Evolutionary conservation across 2,797 vertebrate species (phyloP).

Genomic region (Ctenopoma kingsleyae): DNA sequence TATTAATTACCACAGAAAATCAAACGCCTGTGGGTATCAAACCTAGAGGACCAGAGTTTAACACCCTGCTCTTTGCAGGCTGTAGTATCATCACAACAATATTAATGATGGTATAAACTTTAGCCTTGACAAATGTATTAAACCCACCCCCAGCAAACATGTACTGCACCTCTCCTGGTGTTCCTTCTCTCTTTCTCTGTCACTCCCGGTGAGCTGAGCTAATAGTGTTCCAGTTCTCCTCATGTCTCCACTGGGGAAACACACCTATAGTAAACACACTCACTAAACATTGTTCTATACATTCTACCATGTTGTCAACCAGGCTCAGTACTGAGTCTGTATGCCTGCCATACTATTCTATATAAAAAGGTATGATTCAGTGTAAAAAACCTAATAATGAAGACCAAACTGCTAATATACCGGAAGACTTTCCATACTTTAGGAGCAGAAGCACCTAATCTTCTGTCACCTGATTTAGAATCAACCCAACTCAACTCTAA

Average conservation of each 20-base stretch:
- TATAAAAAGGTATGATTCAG: too few relatives aligned
- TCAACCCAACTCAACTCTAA: too few relatives aligned
- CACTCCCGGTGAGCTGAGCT: slow-evolving; percentile 54
- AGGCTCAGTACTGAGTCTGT: not conserved
- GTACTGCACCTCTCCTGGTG: slow-evolving; percentile 16
- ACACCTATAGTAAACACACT: slow-evolving; percentile 31
- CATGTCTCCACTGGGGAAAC: slow-evolving; percentile 39
- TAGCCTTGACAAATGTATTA: slow-evolving; percentile 27
- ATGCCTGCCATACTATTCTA: too few relatives aligned
- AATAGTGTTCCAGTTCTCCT: slow-evolving; percentile 38
- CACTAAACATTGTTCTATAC: slow-evolving; percentile 25
- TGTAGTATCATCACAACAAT: slow-evolving; percentile 13
- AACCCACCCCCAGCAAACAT: slow-evolving; percentile 23
- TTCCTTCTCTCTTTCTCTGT: slow-evolving; percentile 58
- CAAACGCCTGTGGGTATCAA: slow-evolving; percentile 33
- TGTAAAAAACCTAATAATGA: too few relatives aligned
- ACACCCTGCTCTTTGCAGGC: slow-evolving; percentile 28
- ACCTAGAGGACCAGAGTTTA: slow-evolving; percentile 10
- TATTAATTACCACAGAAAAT: slow-evolving; percentile 43
- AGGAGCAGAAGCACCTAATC: too few relatives aligned
- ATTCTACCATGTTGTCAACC: slow-evolving; percentile 24
- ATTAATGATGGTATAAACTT: slow-evolving; percentile 41
- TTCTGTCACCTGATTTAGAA: too few relatives aligned
- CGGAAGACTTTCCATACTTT: too few relatives aligned
- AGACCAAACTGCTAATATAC: too few relatives aligned